phyloP scores from a whole-genome alignment of 1,140 invertebrate species.

The Penaeus indicus region DNA sequence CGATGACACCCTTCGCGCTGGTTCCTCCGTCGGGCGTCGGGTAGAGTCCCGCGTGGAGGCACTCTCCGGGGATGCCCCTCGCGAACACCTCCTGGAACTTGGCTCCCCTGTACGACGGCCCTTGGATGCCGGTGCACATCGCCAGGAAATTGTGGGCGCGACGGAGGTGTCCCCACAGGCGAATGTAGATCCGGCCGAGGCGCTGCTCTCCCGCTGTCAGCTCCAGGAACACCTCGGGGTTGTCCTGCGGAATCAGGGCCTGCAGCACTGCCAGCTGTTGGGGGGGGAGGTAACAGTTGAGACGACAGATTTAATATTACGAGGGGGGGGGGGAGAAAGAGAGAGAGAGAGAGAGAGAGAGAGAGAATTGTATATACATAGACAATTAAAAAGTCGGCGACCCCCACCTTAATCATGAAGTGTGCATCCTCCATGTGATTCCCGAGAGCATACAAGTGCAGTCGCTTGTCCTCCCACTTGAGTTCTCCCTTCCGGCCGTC shows the following conservation, averaged over 20 bases:
- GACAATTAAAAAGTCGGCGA: too few species aligned
- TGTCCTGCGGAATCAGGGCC: not conserved
- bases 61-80: conserved; percentile 44
- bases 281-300: not conserved
- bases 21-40: conserved; percentile 20
- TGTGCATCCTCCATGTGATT: too few species aligned
- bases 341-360: too few species aligned
- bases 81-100: conserved; percentile 56
- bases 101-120: conserved; percentile 34
- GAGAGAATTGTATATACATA: too few species aligned
- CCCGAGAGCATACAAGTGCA: too few species aligned
- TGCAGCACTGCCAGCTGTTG: conserved; percentile 10
- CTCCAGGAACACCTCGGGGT: conserved; percentile 34
- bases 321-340: too few species aligned
- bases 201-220: not conserved
- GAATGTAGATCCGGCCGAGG: conserved; percentile 22
- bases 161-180: conserved; percentile 24
- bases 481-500: too few species aligned
- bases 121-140: conserved; percentile 52
- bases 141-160: conserved; percentile 34
- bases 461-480: too few species aligned
- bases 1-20: conserved; percentile 30
- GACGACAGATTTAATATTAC: too few species aligned
- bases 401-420: too few species aligned
- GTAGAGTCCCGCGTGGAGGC: conserved; percentile 48